phyloP scores from a whole-genome alignment of 2,888 invertebrate genomes.

The Bibio marci region DNA sequence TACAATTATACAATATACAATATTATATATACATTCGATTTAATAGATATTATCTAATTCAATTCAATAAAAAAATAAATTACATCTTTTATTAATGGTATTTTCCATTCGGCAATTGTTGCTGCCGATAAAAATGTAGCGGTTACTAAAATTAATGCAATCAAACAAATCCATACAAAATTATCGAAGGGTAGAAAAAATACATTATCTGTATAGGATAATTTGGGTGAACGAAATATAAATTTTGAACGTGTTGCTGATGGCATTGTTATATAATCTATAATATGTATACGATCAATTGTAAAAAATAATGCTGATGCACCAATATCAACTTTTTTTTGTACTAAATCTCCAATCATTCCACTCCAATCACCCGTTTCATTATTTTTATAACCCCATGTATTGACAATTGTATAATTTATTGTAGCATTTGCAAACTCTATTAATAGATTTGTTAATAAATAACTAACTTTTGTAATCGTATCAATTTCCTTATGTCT shows the following conservation, averaged over 20 bases:
- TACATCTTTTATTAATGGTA: conserved; percentile 18
- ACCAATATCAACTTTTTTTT: conserved; percentile 42
- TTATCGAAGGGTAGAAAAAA: conserved; percentile 48
- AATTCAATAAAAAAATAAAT: background rate
- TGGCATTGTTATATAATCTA: conserved; percentile 50
- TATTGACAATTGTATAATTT: conserved; percentile 33
- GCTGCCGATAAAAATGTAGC: conserved; percentile 23
- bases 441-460: conserved; percentile 36
- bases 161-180: conserved; percentile 39
- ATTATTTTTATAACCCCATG: conserved; percentile 41
- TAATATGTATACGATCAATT: conserved; percentile 37
- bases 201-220: conserved; percentile 54
- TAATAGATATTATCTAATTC: background rate
- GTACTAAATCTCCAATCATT: conserved; percentile 42
- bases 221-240: conserved; percentile 52
- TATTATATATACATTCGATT: background rate
- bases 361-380: conserved; percentile 42
- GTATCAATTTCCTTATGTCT: conserved; percentile 36
- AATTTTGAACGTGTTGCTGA: conserved; percentile 49
- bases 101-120: conserved; percentile 30
- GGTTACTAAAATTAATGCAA: conserved; percentile 12
- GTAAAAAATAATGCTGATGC: conserved; percentile 48
- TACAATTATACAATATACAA: background rate
- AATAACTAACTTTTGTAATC: conserved; percentile 36
- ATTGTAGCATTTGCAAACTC: conserved; percentile 40